A percentile compares a stretch with the other conserved stretches of the same genome.
These are phyloP conservation scores for Peromyscus aztecus DNA, from an alignment of 2,797 vertebrate species.

Conservation along the genomic window DNA sequence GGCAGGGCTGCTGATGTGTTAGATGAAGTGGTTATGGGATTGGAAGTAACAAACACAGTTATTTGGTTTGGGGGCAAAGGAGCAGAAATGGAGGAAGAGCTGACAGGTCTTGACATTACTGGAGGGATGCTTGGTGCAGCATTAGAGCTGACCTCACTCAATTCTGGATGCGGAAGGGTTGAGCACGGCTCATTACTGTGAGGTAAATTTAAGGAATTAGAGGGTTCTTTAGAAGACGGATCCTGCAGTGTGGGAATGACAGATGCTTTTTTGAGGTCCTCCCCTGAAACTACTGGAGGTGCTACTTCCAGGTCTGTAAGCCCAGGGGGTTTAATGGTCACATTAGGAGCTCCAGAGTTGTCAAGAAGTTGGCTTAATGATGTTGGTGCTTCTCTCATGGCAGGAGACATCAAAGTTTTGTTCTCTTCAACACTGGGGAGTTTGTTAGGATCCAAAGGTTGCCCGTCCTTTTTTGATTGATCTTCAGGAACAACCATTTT, in stretches of 20 bases:
- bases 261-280: conserved; percentile 88
- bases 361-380: conserved; percentile 98
- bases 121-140: conserved; percentile 89
- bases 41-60: conserved; percentile 97
- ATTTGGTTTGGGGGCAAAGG: conserved; percentile 93
- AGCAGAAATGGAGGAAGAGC: conserved; percentile 91
- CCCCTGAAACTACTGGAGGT: conserved; percentile 87
- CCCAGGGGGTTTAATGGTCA: conserved; percentile 90
- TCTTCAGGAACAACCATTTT: conserved; percentile 91
- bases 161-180: conserved; percentile 86
- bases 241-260: conserved; percentile 87
- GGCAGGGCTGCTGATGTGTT: conserved; percentile 89
- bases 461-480: conserved; percentile 87
- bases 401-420: conserved; percentile 89
- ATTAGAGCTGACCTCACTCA: conserved; percentile 85
- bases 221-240: conserved; percentile 86
- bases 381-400: conserved; percentile 94
- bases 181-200: conserved; percentile 86
- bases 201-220: conserved; percentile 85
- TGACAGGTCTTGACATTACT: conserved; percentile 93
- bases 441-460: conserved; percentile 87
- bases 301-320: conserved; percentile 87
- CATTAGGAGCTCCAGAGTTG: conserved; percentile 91
- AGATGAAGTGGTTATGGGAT: conserved; percentile 94
- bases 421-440: conserved; percentile 89